These are phyloP conservation scores for Drosophila trapezifrons DNA, from an alignment of 1,140 invertebrate species.

Conservation along the genomic window DNA sequence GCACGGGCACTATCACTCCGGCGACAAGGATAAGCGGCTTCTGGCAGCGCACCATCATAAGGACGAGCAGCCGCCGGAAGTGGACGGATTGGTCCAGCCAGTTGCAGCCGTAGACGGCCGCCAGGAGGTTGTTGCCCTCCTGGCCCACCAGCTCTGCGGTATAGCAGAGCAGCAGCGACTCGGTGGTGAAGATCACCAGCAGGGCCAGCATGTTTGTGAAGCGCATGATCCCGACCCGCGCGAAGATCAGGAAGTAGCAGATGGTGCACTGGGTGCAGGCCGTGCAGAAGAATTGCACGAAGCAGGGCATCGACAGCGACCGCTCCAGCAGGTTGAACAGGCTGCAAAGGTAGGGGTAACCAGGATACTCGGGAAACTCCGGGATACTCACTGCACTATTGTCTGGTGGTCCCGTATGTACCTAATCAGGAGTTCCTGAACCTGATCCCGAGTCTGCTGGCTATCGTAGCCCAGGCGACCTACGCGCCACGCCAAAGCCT, in stretches of 20 bases:
- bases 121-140: slow-evolving; percentile 38
- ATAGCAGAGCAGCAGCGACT: slow-evolving; percentile 65
- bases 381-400: slow-evolving; percentile 46
- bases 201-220: slow-evolving; percentile 29
- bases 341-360: slow-evolving; percentile 5
- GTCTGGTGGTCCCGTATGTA: slow-evolving; percentile 66
- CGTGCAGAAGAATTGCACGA: slow-evolving; percentile 66
- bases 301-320: slow-evolving; percentile 45
- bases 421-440: slow-evolving; percentile 10
- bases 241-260: slow-evolving; percentile 49
- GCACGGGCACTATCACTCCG: slow-evolving; percentile 47
- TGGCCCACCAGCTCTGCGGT: slow-evolving; percentile 50
- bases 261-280: slow-evolving; percentile 48
- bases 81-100: slow-evolving; percentile 58
- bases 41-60: slow-evolving; percentile 62
- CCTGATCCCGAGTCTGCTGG: neutral
- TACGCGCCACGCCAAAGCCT: slow-evolving; percentile 56
- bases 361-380: too few species aligned
- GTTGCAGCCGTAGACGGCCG: slow-evolving; percentile 61
- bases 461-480: slow-evolving; percentile 17
- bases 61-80: slow-evolving; percentile 48
- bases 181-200: slow-evolving; percentile 34
- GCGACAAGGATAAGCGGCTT: slow-evolving; percentile 40
- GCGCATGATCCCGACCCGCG: slow-evolving; percentile 20
- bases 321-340: slow-evolving; percentile 27